Percentiles rank a stretch among this genome's conserved stretches.
phyloP scores from a whole-genome alignment of 2,113 vertebrate species.

The Silurus glanis region DNA sequence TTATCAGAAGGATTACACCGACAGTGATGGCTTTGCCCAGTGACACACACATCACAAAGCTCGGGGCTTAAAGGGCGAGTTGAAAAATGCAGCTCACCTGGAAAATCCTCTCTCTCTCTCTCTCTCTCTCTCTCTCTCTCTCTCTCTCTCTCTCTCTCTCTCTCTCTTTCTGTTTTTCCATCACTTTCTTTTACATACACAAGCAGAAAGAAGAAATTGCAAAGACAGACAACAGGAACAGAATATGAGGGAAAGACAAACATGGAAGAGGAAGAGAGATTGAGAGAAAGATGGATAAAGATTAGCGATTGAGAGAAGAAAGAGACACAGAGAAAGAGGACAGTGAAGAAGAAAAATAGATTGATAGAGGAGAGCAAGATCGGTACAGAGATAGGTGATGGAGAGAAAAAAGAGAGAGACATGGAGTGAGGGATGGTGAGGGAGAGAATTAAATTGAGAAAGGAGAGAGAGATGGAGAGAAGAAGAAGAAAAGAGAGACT shows the following conservation, averaged over 20 bases:
- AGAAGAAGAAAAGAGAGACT: neutral
- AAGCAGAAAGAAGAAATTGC: no score
- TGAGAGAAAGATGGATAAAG: no score
- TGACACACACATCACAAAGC: constrained; percentile 45
- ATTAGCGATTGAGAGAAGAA: no score
- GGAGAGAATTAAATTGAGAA: neutral
- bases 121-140: neutral
- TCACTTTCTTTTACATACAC: no score
- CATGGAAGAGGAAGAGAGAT: no score
- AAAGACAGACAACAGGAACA: no score
- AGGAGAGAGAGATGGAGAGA: neutral
- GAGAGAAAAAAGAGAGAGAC: neutral
- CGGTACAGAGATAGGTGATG: no score
- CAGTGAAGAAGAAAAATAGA: no score
- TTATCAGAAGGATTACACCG: constrained; percentile 43
- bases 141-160: neutral
- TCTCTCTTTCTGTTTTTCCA: no score
- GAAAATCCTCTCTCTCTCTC: constrained; percentile 3
- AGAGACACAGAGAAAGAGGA: no score
- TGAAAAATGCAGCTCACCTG: constrained; percentile 38
- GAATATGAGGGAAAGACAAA: no score
- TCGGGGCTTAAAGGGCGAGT: constrained; percentile 40
- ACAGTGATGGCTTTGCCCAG: constrained; percentile 40
- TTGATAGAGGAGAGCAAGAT: no score
- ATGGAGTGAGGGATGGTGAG: neutral